Conservation (phyloP, 2,797 vertebrate species). For the Neopelma chrysocephalum region DNA sequence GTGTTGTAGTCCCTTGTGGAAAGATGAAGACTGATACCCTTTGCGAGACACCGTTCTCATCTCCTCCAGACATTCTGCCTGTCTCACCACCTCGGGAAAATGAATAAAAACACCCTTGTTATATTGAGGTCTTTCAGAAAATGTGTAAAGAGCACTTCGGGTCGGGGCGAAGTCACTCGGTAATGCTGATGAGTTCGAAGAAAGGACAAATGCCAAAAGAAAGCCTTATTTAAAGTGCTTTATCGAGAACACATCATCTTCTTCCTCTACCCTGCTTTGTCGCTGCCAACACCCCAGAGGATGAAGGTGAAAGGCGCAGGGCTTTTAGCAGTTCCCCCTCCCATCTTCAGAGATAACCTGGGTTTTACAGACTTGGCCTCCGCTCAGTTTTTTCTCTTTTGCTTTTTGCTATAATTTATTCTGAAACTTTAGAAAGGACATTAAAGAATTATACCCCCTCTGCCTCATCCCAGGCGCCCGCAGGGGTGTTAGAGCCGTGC, state of each 20-base stretch:
- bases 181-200: background rate
- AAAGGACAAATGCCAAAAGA: background rate
- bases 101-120: background rate
- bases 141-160: background rate
- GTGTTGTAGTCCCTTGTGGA: background rate
- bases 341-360: background rate
- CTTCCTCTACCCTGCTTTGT: background rate
- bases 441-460: background rate
- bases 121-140: background rate
- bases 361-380: background rate
- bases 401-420: background rate
- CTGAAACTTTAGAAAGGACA: background rate
- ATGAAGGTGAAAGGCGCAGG: background rate
- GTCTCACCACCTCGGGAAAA: background rate
- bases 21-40: background rate
- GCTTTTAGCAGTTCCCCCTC: background rate
- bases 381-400: background rate
- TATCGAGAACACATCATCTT: background rate
- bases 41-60: background rate
- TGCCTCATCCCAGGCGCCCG: background rate
- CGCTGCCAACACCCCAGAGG: background rate
- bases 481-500: accelerated
- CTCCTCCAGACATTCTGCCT: background rate
- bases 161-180: background rate
- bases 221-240: background rate